Percentiles rank a stretch among this genome's conserved stretches.
These are phyloP conservation scores for Barbus barbus DNA, from an alignment of 2,113 vertebrate genomes.

Conservation along the genomic window DNA sequence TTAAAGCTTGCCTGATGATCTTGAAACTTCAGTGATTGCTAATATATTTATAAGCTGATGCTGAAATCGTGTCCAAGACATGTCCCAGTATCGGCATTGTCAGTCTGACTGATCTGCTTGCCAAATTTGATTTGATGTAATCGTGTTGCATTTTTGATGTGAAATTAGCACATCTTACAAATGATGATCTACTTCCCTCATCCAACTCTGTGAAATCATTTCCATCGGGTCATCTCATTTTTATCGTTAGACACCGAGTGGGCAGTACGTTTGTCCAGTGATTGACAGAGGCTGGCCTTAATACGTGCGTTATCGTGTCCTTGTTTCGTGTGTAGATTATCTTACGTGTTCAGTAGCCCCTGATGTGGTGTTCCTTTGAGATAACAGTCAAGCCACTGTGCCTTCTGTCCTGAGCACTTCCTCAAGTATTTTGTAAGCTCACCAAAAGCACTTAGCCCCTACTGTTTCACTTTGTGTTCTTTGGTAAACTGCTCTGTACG, in stretches of 20 bases:
- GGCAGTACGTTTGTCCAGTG: conserved; percentile 38
- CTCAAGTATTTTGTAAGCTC: conserved; percentile 79
- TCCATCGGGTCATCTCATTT: neutral
- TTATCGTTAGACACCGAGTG: conserved; percentile 21
- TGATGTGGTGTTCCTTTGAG: conserved; percentile 74
- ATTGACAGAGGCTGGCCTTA: conserved; percentile 64
- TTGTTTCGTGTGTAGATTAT: conserved; percentile 68
- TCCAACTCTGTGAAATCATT: conserved; percentile 19
- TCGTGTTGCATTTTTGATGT: conserved; percentile 23
- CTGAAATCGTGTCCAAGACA: conserved; percentile 45
- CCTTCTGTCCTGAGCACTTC: conserved; percentile 83
- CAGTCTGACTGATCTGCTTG: conserved; percentile 45
- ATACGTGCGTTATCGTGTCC: conserved; percentile 71
- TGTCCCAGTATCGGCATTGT: conserved; percentile 16
- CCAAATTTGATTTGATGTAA: conserved; percentile 21
- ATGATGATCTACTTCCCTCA: conserved; percentile 17
- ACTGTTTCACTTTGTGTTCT: conserved; percentile 24
- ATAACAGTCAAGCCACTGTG: conserved; percentile 79
- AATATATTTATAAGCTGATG: conserved; percentile 42
- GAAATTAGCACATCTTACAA: conserved; percentile 20
- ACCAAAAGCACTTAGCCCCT: conserved; percentile 78
- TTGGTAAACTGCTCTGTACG: neutral
- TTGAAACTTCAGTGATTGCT: conserved; percentile 7
- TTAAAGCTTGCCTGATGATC: conserved; percentile 34
- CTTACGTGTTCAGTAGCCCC: conserved; percentile 60